Conservation (phyloP, 1,140 invertebrate genomes). For the Eupristina koningsbergeri region DNA sequence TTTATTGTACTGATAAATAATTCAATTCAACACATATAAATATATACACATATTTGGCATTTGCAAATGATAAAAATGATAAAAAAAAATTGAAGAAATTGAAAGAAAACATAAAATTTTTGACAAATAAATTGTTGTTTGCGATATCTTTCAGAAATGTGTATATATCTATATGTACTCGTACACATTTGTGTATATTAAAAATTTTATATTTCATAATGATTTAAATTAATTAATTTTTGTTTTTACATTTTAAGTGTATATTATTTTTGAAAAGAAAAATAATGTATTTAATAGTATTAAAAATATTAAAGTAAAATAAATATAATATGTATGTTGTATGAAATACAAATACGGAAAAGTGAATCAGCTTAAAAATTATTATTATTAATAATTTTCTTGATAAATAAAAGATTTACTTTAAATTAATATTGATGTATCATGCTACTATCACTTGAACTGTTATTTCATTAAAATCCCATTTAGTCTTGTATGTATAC, state of each 20-base stretch:
- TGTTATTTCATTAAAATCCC: conserved; percentile 9
- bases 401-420: neutral
- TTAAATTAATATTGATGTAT: conserved; percentile 19
- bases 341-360: neutral
- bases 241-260: neutral
- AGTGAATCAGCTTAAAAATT: neutral
- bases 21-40: neutral
- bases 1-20: neutral
- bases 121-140: no score
- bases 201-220: neutral
- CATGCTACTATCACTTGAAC: neutral
- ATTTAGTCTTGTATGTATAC: neutral
- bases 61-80: no score
- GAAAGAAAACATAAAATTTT: no score
- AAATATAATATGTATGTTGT: neutral
- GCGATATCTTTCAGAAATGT: no score
- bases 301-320: neutral
- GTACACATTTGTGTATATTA: neutral
- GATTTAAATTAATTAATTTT: no score
- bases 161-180: no score
- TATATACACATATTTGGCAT: neutral
- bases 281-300: no score
- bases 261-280: neutral
- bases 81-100: no score
- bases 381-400: neutral